phyloP scores from a whole-genome alignment of 1,140 invertebrate species.

The Heliothis virescens region DNA sequence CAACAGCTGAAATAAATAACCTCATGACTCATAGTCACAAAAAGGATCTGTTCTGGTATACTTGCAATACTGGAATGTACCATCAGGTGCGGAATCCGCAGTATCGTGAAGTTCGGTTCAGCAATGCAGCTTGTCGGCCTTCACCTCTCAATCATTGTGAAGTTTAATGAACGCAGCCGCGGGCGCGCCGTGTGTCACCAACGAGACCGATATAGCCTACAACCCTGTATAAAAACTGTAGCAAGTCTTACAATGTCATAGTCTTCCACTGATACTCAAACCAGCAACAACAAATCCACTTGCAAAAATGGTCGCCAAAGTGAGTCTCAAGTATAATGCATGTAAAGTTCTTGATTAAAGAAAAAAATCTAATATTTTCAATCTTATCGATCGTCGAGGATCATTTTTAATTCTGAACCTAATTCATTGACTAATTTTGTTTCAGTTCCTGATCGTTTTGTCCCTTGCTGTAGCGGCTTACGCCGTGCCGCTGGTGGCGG shows the following conservation, averaged over 20 bases:
- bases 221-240: constrained; percentile 51
- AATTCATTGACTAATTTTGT: not conserved
- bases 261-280: constrained; percentile 57
- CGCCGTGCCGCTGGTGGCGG: constrained; percentile 48
- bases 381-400: too few species aligned
- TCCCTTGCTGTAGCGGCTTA: constrained; percentile 60
- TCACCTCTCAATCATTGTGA: constrained; percentile 63
- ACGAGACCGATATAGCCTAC: constrained; percentile 52
- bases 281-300: constrained; percentile 49
- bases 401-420: too few species aligned
- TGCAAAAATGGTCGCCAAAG: constrained; percentile 64
- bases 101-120: constrained; percentile 11
- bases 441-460: constrained; percentile 55
- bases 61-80: not conserved
- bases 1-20: too few species aligned
- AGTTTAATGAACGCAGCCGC: constrained; percentile 56
- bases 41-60: too few species aligned
- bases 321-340: constrained; percentile 39
- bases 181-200: constrained; percentile 57
- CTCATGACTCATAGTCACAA: too few species aligned
- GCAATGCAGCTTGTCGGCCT: constrained; percentile 52
- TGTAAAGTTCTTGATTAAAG: too few species aligned
- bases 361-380: too few species aligned
- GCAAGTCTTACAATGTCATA: constrained; percentile 53
- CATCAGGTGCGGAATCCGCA: not conserved